Base-by-base conservation (phyloP, 2,113 vertebrate species). In the Oostethus manadensis region DNA sequence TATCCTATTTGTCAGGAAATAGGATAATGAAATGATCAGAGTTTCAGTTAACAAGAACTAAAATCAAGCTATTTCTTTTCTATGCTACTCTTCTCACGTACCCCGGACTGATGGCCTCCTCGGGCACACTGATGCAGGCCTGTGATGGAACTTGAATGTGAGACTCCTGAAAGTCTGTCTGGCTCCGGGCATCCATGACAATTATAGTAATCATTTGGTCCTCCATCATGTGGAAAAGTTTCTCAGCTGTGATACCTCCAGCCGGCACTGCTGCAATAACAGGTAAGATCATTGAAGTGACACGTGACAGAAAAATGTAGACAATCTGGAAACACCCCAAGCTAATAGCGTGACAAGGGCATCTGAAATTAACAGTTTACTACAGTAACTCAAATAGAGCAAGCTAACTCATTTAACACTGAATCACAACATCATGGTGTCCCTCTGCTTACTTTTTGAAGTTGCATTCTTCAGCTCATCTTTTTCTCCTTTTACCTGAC, bases 51-150 rank as follows among this genome's bases (percentile, higher is more conserved):
- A 13, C 23, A 5, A 3, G 4, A 1, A 29, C 23, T n/a, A 33
- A 23, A 51, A 16, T 29, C 17, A 29, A 11, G 47, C 21, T 9
- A 49, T 48, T 21, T 22, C 9, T 14, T 50, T 9, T n/a, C 8
- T n/a, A 18, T 46, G 2, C n/a, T 15, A 17, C 40, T 43, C 8
- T 1, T 17, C 16, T 18, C 22, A 60, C 73, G 69, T 87, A 99
- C 97, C 97, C 97, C 51, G 97, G 93, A 59, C 62, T 92, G 73
- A 99, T 81, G 44, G 93, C 92, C 82, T 98, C 96, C 78, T 97
- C 93, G 53, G 97, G 95, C 57, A 99, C 91, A 3, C 91, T 93
- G 84, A 98, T 83, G 53, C 81, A 90, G 35, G 10, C 84, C 71
- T 88, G 87, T 17, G 65, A 54, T 11, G 93, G 92, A 64, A 92